These are phyloP conservation scores for Percina caprodes DNA, from an alignment of 2,113 vertebrate genomes.

Conservation along the genomic window DNA sequence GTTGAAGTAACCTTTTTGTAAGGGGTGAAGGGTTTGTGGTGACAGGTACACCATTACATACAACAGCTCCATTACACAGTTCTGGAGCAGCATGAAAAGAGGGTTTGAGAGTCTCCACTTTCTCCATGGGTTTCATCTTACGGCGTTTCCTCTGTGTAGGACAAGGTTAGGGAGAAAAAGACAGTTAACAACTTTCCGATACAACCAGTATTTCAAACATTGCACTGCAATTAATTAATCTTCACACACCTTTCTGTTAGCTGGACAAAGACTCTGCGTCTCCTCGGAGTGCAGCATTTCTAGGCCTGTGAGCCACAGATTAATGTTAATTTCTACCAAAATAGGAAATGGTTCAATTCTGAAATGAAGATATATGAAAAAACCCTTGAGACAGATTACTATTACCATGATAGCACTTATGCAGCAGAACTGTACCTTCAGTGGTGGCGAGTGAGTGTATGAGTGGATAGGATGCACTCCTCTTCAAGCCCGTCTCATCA, in stretches of 20 bases:
- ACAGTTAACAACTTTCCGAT: neutral
- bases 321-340: slow-evolving; percentile 8
- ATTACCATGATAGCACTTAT: neutral
- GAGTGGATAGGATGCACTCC: slow-evolving; percentile 93
- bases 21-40: slow-evolving; percentile 81
- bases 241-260: slow-evolving; percentile 90
- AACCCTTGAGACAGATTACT: neutral
- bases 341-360: neutral
- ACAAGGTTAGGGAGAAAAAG: neutral
- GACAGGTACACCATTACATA: slow-evolving; percentile 84
- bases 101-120: slow-evolving; percentile 88
- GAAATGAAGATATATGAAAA: neutral
- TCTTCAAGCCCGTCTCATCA: slow-evolving; percentile 91
- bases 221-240: neutral
- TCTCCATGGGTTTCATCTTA: slow-evolving; percentile 87
- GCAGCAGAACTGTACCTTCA: slow-evolving; percentile 84
- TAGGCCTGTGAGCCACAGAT: slow-evolving; percentile 80
- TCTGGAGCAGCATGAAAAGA: slow-evolving; percentile 77
- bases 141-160: slow-evolving; percentile 88
- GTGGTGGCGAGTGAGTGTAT: slow-evolving; percentile 88
- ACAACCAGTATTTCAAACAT: neutral
- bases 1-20: slow-evolving; percentile 83
- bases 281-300: slow-evolving; percentile 89
- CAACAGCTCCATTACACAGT: slow-evolving; percentile 86
- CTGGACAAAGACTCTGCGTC: slow-evolving; percentile 88